Percentiles rank a stretch among this genome's conserved stretches.
These are phyloP conservation scores for Artibeus jamaicensis DNA, from an alignment of 2,797 vertebrate genomes.

Conservation along the genomic window DNA sequence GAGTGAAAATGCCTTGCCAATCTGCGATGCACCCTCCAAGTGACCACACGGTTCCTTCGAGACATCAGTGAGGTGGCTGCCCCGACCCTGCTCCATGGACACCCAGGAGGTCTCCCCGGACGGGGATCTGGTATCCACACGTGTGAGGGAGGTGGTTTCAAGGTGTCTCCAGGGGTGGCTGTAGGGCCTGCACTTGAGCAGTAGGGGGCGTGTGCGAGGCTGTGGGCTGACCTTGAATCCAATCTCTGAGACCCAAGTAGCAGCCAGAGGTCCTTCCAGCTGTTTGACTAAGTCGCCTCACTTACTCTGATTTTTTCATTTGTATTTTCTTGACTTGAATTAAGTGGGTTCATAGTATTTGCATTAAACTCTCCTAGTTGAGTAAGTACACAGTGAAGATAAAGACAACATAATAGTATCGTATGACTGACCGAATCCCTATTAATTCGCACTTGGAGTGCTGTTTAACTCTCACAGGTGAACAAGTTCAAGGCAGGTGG, in stretches of 20 bases:
- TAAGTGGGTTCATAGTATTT: neutral
- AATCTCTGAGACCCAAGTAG: rapidly evolving
- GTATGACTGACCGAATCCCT: neutral
- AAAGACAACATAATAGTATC: neutral
- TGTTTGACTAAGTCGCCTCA: neutral
- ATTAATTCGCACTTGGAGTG: rapidly evolving
- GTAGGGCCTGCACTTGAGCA: neutral
- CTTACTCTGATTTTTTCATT: neutral
- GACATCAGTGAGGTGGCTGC: too few relatives aligned
- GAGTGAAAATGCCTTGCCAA: neutral
- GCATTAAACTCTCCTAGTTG: neutral
- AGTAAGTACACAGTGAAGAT: neutral
- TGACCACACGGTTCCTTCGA: rapidly evolving
- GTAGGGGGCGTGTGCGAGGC: rapidly evolving
- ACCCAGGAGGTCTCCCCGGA: neutral
- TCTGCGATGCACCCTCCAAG: rapidly evolving
- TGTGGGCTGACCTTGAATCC: neutral
- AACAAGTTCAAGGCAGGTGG: slow-evolving; percentile 1
- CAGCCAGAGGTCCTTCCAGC: neutral
- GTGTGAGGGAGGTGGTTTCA: rapidly evolving
- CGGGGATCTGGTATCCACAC: rapidly evolving
- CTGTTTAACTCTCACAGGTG: neutral
- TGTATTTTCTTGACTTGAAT: slow-evolving; percentile 15
- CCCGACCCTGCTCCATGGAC: rapidly evolving
- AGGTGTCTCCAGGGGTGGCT: rapidly evolving